Evolutionary conservation across 1,140 invertebrate genomes (phyloP).

Genomic region (Pentalonia nigronervosa): DNA sequence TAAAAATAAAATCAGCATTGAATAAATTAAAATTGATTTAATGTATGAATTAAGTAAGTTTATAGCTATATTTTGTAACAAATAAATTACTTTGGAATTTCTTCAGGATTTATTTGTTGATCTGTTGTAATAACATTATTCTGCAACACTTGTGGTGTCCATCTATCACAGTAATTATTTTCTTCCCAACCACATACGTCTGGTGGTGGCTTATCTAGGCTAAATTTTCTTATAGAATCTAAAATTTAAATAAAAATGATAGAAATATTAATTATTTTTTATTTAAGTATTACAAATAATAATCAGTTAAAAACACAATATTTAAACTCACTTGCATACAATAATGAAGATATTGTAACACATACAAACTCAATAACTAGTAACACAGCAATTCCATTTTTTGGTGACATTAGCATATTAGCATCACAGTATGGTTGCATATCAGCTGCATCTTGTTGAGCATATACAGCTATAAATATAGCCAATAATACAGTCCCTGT

Average conservation of each 20-base stretch:
- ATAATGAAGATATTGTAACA: constrained; percentile 30
- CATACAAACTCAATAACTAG: constrained; percentile 40
- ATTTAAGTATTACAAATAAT: neutral
- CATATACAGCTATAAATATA: constrained; percentile 44
- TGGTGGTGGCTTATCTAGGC: constrained; percentile 11
- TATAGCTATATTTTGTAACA: neutral
- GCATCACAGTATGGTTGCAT: constrained; percentile 50
- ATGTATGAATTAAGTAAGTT: neutral
- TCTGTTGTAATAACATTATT: neutral
- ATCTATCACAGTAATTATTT: constrained; percentile 29
- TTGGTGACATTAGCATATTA: constrained; percentile 44
- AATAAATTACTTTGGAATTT: neutral
- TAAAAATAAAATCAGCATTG: neutral
- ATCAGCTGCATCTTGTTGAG: constrained; percentile 46
- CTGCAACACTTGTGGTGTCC: constrained; percentile 24
- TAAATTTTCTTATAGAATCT: constrained; percentile 47
- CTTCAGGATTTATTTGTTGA: neutral
- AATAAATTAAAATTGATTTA: neutral
- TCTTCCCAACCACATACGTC: constrained; percentile 52
- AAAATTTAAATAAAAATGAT: neutral
- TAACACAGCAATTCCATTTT: constrained; percentile 49
- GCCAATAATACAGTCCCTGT: constrained; percentile 48
- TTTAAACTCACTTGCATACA: constrained; percentile 46
- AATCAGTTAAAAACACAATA: neutral
- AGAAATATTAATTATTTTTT: neutral